Conservation (phyloP, 2,888 invertebrate genomes). For the Leptodirus hochenwartii region DNA sequence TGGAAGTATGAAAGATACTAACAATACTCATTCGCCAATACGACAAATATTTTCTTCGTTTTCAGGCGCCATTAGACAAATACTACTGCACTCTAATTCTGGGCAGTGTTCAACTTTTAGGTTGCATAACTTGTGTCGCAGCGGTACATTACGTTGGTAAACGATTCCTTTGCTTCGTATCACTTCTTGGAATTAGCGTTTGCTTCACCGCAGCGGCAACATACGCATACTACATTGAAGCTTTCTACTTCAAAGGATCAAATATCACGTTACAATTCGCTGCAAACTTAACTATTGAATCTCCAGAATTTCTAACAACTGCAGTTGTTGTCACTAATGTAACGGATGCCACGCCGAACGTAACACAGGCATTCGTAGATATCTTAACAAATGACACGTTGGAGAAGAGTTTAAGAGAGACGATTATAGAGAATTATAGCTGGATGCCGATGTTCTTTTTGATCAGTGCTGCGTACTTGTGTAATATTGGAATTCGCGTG, state of each 20-base stretch:
- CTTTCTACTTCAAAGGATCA: constrained; percentile 14
- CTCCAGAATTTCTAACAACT: constrained; percentile 2
- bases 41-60: constrained; percentile 47
- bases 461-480: constrained; percentile 45
- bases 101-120: constrained; percentile 50
- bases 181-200: constrained; percentile 43
- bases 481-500: constrained; percentile 49
- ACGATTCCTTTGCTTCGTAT: constrained; percentile 44
- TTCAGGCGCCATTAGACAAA: constrained; percentile 56
- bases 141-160: constrained; percentile 58
- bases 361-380: neutral
- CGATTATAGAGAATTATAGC: constrained; percentile 5
- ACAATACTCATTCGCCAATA: no score
- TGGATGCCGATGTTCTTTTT: constrained; percentile 55
- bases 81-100: constrained; percentile 57
- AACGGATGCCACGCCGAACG: neutral
- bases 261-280: constrained; percentile 4
- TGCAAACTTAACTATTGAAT: neutral
- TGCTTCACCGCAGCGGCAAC: constrained; percentile 42
- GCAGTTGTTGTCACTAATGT: neutral
- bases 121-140: constrained; percentile 43
- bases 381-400: constrained; percentile 1
- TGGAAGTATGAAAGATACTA: no score
- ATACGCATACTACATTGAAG: constrained; percentile 28
- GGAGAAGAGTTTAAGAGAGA: neutral